Base-by-base conservation (phyloP, 2,888 invertebrate species). In the Apamea monoglypha region DNA sequence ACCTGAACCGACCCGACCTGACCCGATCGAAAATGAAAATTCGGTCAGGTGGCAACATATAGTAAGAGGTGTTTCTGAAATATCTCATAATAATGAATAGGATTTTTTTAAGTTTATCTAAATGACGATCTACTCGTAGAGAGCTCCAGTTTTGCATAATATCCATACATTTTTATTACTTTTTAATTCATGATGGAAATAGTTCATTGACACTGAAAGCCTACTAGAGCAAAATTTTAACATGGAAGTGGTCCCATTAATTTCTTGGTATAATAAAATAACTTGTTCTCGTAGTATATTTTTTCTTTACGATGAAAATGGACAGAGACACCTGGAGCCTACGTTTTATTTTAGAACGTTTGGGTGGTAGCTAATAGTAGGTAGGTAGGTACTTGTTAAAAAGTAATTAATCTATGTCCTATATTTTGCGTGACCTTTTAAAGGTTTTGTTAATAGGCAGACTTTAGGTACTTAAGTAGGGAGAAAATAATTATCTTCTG, bases 201-300 rank as follows among this genome's bases (percentile, higher is more conserved):
- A 74, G 85, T 67, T 85, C 44, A 74, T 18, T 76, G 85, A 74
- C 82, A n/a, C 7, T 71, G 16, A 72, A 69, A 70, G 36, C 61
- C 47, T 61, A 56, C 40, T 70, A 50, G 50, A 69, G n/a, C 44
- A 59, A 40, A 59, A 61, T 66, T 66, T 76, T 40, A 44, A 82
- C 25, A 67, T 71, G 7, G 59, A 76, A 76, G 69, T 70, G 40
- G 56, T 70, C 64, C 81, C 61, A 73, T 76, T 76, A 73, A 61
- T 80, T 72, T 59, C 5, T 21, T 36, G 10, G 1, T 32, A 14
- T 61, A 25, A 56, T 74, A 53, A 29, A 71, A 44, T 68, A 53
- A 61, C 72, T 64, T 59, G 59, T 80, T 84, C 50, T 56, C 12
- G 14, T 56, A 40, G 14, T 71, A n/a, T 70, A 56, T 25, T 61